Percentiles rank a stretch among this genome's conserved stretches.
Conservation (phyloP, 2,888 invertebrate genomes). For the Drosophila rubida region DNA sequence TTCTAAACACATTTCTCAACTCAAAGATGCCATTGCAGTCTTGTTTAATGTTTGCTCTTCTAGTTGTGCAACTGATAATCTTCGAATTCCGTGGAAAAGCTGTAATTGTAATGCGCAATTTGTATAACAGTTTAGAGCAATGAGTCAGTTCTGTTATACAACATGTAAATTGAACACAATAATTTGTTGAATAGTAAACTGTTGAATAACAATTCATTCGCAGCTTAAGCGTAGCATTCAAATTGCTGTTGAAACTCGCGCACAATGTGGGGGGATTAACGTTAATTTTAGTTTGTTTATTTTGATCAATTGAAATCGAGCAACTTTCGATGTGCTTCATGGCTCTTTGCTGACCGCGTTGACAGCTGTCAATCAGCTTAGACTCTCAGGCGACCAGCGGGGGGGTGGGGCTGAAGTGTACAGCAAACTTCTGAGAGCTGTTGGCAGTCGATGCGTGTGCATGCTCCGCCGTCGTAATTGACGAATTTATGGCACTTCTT, state of each 20-base stretch:
- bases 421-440: background rate
- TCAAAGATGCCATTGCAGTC: no score
- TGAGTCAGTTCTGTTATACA: no score
- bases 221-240: background rate
- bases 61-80: no score
- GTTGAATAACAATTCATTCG: no score
- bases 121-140: no score
- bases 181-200: no score
- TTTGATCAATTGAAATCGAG: background rate
- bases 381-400: no score
- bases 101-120: no score
- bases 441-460: slow-evolving; percentile 50
- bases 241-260: background rate
- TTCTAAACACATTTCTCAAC: no score
- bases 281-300: background rate
- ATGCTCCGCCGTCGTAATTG: slow-evolving; percentile 74
- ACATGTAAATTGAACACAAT: no score
- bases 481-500: slow-evolving; percentile 78
- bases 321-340: background rate
- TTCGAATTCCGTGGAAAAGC: no score
- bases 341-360: slow-evolving; percentile 17
- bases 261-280: background rate
- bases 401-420: background rate
- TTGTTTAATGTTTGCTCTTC: no score
- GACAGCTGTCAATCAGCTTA: slow-evolving; percentile 68